Base-by-base conservation (phyloP, 2,888 invertebrate genomes). In the Pardosa pseudoannulata region DNA sequence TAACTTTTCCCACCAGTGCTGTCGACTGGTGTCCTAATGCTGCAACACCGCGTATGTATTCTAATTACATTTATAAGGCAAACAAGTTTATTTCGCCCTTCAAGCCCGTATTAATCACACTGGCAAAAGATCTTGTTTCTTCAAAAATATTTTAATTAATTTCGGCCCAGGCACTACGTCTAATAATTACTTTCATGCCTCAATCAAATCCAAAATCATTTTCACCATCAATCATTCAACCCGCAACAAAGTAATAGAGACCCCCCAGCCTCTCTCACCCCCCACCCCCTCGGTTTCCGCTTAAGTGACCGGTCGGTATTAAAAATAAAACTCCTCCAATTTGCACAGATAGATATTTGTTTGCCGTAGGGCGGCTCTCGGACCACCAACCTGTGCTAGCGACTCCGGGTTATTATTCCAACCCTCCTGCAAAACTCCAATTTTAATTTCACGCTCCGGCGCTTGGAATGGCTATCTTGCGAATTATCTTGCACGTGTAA, bases 201-300 rank as follows among this genome's bases (percentile, higher is more conserved):
- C 56, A 56, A 56, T 56, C 56, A 56, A 56, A 56, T 56, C 56
- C 56, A 56, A 56, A 56, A 23, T 56, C 56, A 46, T 16, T 46
- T 46, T 16, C n/a, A 2, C 46, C 46, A 56, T 56, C 56, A 56
- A 56, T 56, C 56, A 23, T 23, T 56, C 56, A 56, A 56, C 23
- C 56, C 11, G 56, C 56, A 56, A 56, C 56, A 56, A 56, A 56
- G 56, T 56, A 56, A 56, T 56, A 56, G 56, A 56, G n/a, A 19
- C 23, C 56, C 46, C 56, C 56, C 36, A 7, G 6, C 36, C 9
- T 36, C 36, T n/a, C n/a, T n/a, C n/a, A n/a, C n/a, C n/a, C n/a
- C n/a, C n/a, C n/a, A n/a, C n/a, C n/a, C n/a, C n/a, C n/a, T n/a
- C n/a, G 16, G 16, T 46, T 56, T 56, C 56, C 56, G 56, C 56